Evolutionary conservation across 1,140 invertebrate genomes (phyloP).

Genomic region (Calephelis nemesis): DNA sequence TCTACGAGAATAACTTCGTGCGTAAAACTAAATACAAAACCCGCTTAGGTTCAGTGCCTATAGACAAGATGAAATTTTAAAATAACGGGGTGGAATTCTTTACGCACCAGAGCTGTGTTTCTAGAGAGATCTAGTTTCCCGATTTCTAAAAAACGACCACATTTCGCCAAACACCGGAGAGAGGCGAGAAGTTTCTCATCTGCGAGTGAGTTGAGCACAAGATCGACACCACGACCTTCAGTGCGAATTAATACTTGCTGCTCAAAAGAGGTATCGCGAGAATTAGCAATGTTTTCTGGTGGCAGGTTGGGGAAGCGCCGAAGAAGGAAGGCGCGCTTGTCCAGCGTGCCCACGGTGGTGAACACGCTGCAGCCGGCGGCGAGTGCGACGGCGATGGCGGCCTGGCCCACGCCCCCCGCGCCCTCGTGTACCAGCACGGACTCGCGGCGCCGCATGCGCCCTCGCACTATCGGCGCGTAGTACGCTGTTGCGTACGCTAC

Average conservation of each 20-base stretch:
- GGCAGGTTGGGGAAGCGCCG: conserved; percentile 90
- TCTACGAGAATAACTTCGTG: no score
- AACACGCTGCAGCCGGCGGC: conserved; percentile 91
- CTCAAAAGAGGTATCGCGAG: conserved; percentile 85
- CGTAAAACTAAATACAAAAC: no score
- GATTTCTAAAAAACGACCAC: conserved; percentile 97
- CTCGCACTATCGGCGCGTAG: conserved; percentile 89
- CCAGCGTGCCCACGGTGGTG: conserved; percentile 92
- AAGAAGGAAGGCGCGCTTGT: conserved; percentile 94
- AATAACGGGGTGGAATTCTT: conserved; percentile 78
- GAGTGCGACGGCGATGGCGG: conserved; percentile 95
- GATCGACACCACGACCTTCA: conserved; percentile 91
- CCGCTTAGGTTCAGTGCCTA: neutral
- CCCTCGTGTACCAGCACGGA: no score
- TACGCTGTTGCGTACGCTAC: no score
- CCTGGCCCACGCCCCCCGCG: conserved; percentile 89
- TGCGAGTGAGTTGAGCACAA: conserved; percentile 77
- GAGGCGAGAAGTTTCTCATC: conserved; percentile 96
- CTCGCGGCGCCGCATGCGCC: conserved; percentile 84
- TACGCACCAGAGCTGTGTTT: conserved; percentile 23
- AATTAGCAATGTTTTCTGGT: conserved; percentile 87
- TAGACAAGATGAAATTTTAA: neutral
- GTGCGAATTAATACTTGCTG: conserved; percentile 89
- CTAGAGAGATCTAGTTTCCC: conserved; percentile 81
- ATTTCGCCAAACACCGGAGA: conserved; percentile 91